Evolutionary conservation across 2,113 vertebrate species (phyloP).

Genomic region (Microcebus griseorufus): DNA sequence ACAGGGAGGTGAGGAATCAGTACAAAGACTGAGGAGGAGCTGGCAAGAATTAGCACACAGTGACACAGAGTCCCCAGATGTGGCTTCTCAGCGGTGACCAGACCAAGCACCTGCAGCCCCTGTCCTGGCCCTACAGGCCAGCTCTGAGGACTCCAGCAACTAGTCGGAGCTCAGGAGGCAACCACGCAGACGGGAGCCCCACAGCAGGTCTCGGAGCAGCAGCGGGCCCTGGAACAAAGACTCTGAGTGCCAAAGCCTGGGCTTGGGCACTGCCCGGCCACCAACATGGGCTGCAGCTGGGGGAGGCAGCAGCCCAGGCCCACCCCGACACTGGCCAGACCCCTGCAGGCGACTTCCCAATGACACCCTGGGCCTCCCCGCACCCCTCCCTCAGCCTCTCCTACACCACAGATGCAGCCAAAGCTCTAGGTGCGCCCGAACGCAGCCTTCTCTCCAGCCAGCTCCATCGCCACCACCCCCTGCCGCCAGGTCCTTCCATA

Average conservation of each 20-base stretch:
- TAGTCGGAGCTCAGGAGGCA: fast-evolving
- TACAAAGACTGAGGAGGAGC: neutral
- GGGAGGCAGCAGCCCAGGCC: fast-evolving
- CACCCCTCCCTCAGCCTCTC: neutral
- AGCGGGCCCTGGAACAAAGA: neutral
- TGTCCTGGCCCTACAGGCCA: neutral
- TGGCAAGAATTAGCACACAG: fast-evolving
- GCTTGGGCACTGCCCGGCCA: fast-evolving
- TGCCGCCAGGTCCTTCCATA: fast-evolving
- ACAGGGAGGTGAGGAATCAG: fast-evolving
- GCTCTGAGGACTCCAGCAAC: neutral
- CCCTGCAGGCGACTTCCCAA: neutral
- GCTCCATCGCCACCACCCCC: neutral
- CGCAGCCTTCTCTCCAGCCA: fast-evolving
- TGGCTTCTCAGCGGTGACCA: neutral
- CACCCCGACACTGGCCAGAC: fast-evolving
- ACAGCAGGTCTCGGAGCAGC: neutral
- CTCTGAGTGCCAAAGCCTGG: fast-evolving
- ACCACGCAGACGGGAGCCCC: fast-evolving
- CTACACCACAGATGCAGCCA: neutral
- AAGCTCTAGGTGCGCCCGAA: neutral
- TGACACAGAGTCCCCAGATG: neutral
- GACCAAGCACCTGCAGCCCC: neutral
- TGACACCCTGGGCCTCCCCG: fast-evolving
- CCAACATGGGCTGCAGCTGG: too few relatives aligned